phyloP scores from a whole-genome alignment of 2,797 vertebrate species.

The Takifugu ocellatus region DNA sequence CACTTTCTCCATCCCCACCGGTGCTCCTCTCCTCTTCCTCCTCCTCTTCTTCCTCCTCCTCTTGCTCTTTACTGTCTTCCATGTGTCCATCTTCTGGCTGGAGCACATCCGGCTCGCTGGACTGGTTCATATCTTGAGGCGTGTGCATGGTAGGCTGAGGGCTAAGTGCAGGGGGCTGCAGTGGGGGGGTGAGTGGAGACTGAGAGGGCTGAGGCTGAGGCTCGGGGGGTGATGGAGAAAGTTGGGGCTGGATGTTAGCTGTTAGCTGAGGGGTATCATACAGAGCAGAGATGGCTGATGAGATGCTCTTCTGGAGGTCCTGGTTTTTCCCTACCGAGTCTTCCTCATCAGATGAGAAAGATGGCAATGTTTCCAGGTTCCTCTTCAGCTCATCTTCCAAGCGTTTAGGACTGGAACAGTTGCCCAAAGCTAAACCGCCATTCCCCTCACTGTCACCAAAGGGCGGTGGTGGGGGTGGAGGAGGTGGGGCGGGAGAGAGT shows the following conservation, averaged over 20 bases:
- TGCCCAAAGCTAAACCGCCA: constrained; percentile 81
- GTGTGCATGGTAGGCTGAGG: constrained; percentile 70
- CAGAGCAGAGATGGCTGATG: constrained; percentile 89
- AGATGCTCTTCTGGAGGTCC: constrained; percentile 94
- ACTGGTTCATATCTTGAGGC: constrained; percentile 56
- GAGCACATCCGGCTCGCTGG: constrained; percentile 67
- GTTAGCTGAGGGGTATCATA: constrained; percentile 82
- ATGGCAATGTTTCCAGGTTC: constrained; percentile 90
- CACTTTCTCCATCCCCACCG: constrained; percentile 51
- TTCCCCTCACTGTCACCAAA: constrained; percentile 82
- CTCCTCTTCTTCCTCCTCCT: constrained; percentile 51
- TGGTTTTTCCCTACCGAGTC: constrained; percentile 93
- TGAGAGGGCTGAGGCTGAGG: constrained; percentile 49
- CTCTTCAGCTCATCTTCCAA: constrained; percentile 91
- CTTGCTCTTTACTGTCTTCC: constrained; percentile 54
- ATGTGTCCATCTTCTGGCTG: constrained; percentile 61
- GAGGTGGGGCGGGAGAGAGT: constrained; percentile 72
- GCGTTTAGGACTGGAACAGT: constrained; percentile 88
- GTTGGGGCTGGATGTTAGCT: constrained; percentile 53
- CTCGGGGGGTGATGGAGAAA: constrained; percentile 55
- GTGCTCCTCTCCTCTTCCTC: constrained; percentile 56
- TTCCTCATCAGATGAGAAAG: constrained; percentile 91
- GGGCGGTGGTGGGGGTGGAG: constrained; percentile 67
- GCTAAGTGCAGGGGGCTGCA: constrained; percentile 73
- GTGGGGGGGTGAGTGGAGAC: constrained; percentile 62